A percentile compares a stretch with the other conserved stretches of the same genome.
These are phyloP conservation scores for Cololabis saira DNA, from an alignment of 2,113 vertebrate genomes.

Conservation along the genomic window DNA sequence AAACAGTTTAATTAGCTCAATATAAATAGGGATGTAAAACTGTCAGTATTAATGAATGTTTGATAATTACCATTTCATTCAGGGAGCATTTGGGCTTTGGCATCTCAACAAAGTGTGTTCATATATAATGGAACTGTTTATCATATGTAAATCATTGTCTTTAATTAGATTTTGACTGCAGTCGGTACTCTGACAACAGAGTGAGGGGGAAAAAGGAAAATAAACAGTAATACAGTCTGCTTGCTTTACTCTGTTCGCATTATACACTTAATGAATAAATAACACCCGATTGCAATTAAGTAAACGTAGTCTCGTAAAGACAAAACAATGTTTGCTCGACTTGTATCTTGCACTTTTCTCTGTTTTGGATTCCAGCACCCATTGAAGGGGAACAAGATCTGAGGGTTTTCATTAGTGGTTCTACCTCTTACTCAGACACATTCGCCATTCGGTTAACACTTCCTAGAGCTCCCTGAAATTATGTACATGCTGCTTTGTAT, in stretches of 20 bases:
- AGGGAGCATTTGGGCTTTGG: background rate
- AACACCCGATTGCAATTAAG: background rate
- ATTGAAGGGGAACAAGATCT: background rate
- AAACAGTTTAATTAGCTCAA: constrained; percentile 27
- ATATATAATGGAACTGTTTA: constrained; percentile 25
- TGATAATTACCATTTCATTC: constrained; percentile 36
- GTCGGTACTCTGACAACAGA: background rate
- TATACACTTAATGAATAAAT: background rate
- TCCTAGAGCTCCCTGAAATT: no score
- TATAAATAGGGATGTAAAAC: constrained; percentile 32
- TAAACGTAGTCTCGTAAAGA: background rate
- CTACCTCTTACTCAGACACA: background rate
- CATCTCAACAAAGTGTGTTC: background rate
- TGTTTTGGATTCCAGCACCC: background rate
- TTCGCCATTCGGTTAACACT: background rate
- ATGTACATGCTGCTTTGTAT: no score
- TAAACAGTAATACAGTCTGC: background rate
- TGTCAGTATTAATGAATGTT: constrained; percentile 51
- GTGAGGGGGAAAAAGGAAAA: background rate
- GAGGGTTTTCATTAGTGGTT: background rate
- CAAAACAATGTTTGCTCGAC: background rate
- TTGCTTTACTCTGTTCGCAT: constrained; percentile 1
- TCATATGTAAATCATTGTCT: constrained; percentile 25
- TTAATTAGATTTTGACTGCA: constrained; percentile 44
- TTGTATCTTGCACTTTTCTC: background rate